A percentile compares a stretch with the other conserved stretches of the same genome.
phyloP scores from a whole-genome alignment of 35 echinoderm and acorn worm genomes.

The Diadema setosum region DNA sequence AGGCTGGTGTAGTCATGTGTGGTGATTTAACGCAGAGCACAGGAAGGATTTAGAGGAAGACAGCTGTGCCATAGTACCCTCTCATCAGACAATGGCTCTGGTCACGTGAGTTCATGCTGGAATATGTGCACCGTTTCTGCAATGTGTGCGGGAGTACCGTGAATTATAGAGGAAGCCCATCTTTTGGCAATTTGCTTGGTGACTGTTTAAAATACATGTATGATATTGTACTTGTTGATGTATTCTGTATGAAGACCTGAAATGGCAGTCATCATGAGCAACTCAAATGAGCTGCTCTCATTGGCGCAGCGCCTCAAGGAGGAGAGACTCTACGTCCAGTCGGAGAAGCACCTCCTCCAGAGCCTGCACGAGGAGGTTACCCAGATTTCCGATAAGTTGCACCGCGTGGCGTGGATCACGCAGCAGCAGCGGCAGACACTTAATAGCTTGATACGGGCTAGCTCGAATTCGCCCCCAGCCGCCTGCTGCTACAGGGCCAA shows the following conservation, averaged over 20 bases:
- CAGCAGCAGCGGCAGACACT: constrained; percentile 89
- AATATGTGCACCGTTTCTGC: too few relatives aligned
- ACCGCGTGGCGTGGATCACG: constrained; percentile 82
- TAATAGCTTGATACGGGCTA: constrained; percentile 66
- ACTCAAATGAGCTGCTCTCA: constrained; percentile 53
- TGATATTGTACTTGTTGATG: too few relatives aligned
- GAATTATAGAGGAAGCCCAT: too few relatives aligned
- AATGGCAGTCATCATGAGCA: neutral
- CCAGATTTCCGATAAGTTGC: constrained; percentile 64
- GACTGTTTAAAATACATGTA: too few relatives aligned
- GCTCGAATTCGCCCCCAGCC: constrained; percentile 58
- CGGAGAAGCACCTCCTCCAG: constrained; percentile 74
- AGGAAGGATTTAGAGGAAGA: too few relatives aligned
- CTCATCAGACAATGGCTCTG: too few relatives aligned
- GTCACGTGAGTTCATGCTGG: too few relatives aligned
- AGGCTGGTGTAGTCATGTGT: too few relatives aligned
- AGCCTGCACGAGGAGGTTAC: constrained; percentile 76
- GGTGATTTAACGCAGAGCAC: too few relatives aligned
- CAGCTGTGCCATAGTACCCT: too few relatives aligned
- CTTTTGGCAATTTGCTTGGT: too few relatives aligned
- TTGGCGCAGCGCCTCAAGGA: constrained; percentile 85
- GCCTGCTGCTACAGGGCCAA: constrained; percentile 89
- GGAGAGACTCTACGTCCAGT: constrained; percentile 77
- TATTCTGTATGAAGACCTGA: neutral
- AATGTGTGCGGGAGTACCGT: too few relatives aligned